Percentiles rank a stretch among this genome's conserved stretches.
These are phyloP conservation scores for Taurulus bubalis DNA, from an alignment of 2,113 vertebrate species.

Conservation along the genomic window DNA sequence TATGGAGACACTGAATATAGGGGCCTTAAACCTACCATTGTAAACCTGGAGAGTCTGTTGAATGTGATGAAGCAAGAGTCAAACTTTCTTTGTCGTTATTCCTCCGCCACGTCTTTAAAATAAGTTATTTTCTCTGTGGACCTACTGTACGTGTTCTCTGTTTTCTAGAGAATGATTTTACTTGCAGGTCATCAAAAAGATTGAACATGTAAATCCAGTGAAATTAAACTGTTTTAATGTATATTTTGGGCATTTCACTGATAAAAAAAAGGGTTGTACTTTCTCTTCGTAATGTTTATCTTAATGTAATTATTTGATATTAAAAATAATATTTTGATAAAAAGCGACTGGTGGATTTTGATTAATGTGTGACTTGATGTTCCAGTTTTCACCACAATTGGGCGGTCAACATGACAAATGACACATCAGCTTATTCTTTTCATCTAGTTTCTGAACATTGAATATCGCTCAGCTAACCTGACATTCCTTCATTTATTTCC, in stretches of 20 bases:
- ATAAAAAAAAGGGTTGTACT: background rate
- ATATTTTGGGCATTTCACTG: background rate
- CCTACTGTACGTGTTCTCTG: constrained; percentile 52
- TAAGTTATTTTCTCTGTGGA: constrained; percentile 59
- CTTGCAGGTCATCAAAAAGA: constrained; percentile 1
- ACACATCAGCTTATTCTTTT: background rate
- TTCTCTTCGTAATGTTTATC: constrained; percentile 36
- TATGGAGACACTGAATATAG: background rate
- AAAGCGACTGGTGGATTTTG: constrained; percentile 14
- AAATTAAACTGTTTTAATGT: constrained; percentile 20
- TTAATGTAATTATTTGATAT: constrained; percentile 70
- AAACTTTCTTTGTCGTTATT: background rate
- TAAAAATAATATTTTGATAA: constrained; percentile 75
- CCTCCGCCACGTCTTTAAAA: background rate
- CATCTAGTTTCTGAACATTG: too few relatives aligned
- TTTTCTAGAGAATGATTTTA: constrained; percentile 66
- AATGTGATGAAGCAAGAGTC: constrained; percentile 28
- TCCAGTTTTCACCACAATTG: constrained; percentile 22
- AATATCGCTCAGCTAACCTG: background rate
- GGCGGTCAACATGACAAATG: background rate
- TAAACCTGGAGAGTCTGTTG: constrained; percentile 10
- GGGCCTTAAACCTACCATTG: background rate
- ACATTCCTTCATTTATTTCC: background rate
- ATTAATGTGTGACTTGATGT: background rate
- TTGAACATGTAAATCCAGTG: constrained; percentile 12